These are phyloP conservation scores for Belgica antarctica DNA, from an alignment of 2,888 invertebrate genomes.

Conservation along the genomic window DNA sequence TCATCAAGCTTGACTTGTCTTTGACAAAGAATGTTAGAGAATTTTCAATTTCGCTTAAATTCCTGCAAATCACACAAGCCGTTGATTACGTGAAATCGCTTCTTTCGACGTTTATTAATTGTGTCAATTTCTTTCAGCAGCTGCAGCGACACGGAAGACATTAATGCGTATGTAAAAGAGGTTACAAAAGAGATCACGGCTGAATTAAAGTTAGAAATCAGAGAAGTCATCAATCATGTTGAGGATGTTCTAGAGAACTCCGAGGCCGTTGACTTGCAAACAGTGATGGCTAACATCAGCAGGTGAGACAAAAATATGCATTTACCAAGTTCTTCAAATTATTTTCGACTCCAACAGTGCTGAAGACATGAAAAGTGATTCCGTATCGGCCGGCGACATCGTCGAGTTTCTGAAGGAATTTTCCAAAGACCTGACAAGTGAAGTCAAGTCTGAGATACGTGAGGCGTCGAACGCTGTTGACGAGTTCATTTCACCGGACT, in stretches of 20 bases:
- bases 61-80: too few relatives aligned
- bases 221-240: constrained; percentile 75
- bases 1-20: background rate
- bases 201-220: constrained; percentile 77
- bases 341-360: constrained; percentile 51
- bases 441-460: constrained; percentile 74
- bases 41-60: background rate
- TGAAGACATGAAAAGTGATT: constrained; percentile 65
- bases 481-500: constrained; percentile 62
- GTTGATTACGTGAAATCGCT: too few relatives aligned
- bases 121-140: constrained; percentile 47
- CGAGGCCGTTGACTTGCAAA: constrained; percentile 1
- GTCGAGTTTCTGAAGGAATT: constrained; percentile 76
- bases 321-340: background rate
- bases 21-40: background rate
- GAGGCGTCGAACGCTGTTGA: constrained; percentile 73
- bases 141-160: constrained; percentile 59
- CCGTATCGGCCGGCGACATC: constrained; percentile 71
- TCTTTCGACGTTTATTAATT: too few relatives aligned
- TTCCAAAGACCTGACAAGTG: constrained; percentile 74
- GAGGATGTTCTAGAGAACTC: constrained; percentile 74
- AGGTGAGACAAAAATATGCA: constrained; percentile 6
- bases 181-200: constrained; percentile 75
- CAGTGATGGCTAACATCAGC: constrained; percentile 30
- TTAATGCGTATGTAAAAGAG: constrained; percentile 73